Base-by-base conservation (phyloP, 2,888 invertebrate species). In the Dorcus parallelipipedus region DNA sequence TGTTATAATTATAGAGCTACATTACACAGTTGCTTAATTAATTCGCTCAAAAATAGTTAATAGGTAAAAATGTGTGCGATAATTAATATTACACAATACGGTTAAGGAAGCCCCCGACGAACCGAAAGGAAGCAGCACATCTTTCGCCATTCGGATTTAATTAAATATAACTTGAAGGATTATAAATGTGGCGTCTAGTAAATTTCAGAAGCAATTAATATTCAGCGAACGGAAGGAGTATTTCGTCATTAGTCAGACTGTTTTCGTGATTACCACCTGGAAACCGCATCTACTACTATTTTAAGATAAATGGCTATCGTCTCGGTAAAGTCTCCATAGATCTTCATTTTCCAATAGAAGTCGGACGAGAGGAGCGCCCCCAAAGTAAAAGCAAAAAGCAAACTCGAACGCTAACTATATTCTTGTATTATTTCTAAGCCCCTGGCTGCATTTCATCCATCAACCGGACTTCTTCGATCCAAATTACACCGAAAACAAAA, bases 281-380 rank as follows among this genome's bases (percentile, higher is more conserved):
- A 54, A 66, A 64, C 65, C 65, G 56, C 66, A 64, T 67, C 49
- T 48, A 40, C 67, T 66, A 64, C 65, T 63, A 56, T 56, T 47
- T 54, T 61, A 68, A 73, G 71, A 73, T 73, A 71, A 72, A 73
- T 70, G 70, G 69, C 71, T 67, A 64, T 61, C 67, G 70, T 63
- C 67, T 61, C 70, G 68, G 68, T 67, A 67, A 70, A 72, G 69
- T 69, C 69, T 64, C 68, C 72, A 73, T 74, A 73, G 72, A 73
- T 74, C 74, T 74, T 74, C 72, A 74, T 74, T 74, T 67, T 64
- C 63, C 59, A 57, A 62, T 64, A 65, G 66, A 67, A 65, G 66
- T 65, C 68, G 67, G 68, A 67, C 67, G 67, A 33, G 64, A 64
- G 62, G 60, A 62, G 56, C 64, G 64, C 52, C 55, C 58, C 61